These are phyloP conservation scores for Silurus lanzhouensis DNA, from an alignment of 2,797 vertebrate genomes.

Conservation along the genomic window DNA sequence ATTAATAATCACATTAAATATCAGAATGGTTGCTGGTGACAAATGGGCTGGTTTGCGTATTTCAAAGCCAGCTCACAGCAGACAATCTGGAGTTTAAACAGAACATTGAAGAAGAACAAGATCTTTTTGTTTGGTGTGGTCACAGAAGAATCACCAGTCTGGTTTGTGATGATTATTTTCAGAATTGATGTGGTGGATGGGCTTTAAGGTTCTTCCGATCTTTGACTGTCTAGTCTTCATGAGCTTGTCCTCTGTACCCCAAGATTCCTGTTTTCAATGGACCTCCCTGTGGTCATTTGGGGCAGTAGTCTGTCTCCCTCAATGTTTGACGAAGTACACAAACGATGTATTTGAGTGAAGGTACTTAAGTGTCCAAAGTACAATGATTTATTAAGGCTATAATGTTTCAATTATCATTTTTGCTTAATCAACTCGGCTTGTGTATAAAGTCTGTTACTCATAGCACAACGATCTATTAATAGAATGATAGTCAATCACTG, in stretches of 20 bases:
- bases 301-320: neutral
- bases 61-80: neutral
- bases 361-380: too few species aligned
- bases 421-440: too few species aligned
- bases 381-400: too few species aligned
- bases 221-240: neutral
- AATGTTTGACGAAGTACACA: neutral
- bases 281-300: neutral
- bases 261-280: neutral
- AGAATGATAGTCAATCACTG: too few species aligned
- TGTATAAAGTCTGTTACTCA: too few species aligned
- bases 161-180: neutral
- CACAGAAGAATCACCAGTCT: neutral
- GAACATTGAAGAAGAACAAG: neutral
- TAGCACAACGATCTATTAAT: too few species aligned
- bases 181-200: neutral
- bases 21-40: neutral
- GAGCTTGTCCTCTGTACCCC: neutral
- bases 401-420: too few species aligned
- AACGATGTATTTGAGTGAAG: too few species aligned
- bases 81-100: neutral
- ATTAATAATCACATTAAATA: neutral
- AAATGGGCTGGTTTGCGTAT: neutral
- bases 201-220: neutral
- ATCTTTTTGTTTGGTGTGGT: neutral